Percentiles rank a stretch among this genome's conserved stretches.
phyloP scores from a whole-genome alignment of 2,797 vertebrate genomes.

The Sus cebifrons region DNA sequence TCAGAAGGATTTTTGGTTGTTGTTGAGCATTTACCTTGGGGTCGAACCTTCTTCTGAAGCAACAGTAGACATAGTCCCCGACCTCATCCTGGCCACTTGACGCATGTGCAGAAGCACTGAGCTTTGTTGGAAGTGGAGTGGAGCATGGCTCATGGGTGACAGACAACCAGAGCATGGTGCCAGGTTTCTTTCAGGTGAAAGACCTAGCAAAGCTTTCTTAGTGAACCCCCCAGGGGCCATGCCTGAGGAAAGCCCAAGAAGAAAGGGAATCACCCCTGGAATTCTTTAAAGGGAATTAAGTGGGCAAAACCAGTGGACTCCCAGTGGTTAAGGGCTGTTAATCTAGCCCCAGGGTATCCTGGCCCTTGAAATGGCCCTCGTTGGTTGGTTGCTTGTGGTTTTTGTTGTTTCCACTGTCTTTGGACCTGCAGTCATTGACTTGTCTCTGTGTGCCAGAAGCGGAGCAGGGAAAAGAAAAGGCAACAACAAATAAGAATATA shows the following conservation, averaged over 20 bases:
- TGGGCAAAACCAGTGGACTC: neutral
- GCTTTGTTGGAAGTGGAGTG: slow-evolving; percentile 20
- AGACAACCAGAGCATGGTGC: neutral
- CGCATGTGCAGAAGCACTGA: neutral
- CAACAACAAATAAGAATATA: slow-evolving; percentile 46
- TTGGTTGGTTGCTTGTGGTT: neutral
- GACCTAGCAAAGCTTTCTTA: neutral
- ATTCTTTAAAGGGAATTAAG: neutral
- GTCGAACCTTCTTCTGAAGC: neutral
- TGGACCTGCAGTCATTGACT: neutral
- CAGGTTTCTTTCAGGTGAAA: neutral
- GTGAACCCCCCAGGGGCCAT: neutral
- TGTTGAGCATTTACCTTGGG: neutral
- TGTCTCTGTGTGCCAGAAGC: neutral
- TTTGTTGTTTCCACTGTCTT: neutral
- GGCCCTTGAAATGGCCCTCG: neutral
- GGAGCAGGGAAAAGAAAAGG: slow-evolving; percentile 25
- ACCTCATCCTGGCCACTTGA: neutral
- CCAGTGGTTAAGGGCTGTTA: neutral
- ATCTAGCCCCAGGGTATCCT: neutral
- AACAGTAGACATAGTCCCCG: neutral
- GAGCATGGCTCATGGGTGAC: neutral
- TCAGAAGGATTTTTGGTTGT: neutral
- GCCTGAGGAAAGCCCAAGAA: neutral
- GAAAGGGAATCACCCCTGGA: neutral